Conservation (phyloP, 2,113 vertebrate genomes). For the Chauna torquata region DNA sequence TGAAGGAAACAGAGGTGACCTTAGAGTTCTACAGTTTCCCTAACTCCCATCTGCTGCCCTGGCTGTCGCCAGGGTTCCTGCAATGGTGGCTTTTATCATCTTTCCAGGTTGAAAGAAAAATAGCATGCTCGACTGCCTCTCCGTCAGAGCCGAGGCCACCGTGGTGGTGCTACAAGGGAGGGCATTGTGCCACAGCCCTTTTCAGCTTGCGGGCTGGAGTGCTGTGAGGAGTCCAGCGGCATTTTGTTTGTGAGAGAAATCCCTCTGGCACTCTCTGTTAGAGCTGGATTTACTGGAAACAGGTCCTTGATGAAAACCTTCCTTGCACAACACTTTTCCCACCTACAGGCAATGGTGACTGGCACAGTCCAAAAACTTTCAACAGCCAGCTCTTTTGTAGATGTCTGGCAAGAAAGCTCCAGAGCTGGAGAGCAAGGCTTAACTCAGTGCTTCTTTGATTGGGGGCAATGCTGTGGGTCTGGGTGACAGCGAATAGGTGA, state of each 20-base stretch:
- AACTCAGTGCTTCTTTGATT: neutral
- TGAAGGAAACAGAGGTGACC: neutral
- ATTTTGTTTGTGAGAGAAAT: neutral
- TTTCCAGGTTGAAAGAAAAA: neutral
- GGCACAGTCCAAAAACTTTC: neutral
- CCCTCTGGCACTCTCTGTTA: neutral
- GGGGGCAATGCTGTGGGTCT: neutral
- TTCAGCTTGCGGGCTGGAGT: neutral
- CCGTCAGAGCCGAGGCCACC: neutral
- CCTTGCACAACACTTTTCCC: neutral
- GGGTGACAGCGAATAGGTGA: neutral
- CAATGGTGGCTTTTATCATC: neutral
- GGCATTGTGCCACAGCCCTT: neutral
- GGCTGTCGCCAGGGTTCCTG: neutral
- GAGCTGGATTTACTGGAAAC: conserved; percentile 33
- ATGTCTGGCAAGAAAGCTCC: neutral
- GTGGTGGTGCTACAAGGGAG: neutral
- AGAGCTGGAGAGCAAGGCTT: neutral
- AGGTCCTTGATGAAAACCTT: conserved; percentile 24
- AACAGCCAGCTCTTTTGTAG: neutral
- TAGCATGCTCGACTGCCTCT: neutral
- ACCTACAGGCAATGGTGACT: neutral
- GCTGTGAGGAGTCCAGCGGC: neutral
- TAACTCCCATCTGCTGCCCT: neutral
- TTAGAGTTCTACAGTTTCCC: neutral